Conservation (phyloP, 2,113 vertebrate species). For the Eidolon helvum region DNA sequence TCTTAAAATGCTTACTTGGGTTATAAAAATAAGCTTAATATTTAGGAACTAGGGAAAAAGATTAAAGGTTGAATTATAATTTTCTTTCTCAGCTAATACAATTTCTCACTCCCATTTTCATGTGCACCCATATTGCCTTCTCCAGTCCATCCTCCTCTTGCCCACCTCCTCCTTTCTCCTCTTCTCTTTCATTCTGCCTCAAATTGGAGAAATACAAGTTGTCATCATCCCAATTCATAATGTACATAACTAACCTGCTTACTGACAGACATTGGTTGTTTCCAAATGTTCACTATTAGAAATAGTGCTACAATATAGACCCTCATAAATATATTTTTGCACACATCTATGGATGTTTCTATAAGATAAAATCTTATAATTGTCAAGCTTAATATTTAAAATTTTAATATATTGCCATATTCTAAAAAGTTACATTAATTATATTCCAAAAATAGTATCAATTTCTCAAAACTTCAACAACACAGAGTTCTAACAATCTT, state of each 20-base stretch:
- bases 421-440: neutral
- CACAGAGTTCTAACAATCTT: neutral
- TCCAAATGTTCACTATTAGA: neutral
- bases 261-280: neutral
- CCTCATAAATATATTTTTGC: neutral
- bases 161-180: neutral
- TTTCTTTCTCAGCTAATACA: neutral
- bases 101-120: neutral
- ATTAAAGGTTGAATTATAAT: neutral
- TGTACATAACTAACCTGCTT: neutral
- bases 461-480: slow-evolving; percentile 27
- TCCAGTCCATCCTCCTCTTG: neutral
- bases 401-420: neutral
- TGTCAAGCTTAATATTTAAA: neutral
- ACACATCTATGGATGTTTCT: neutral
- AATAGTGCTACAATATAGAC: neutral
- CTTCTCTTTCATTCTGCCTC: neutral
- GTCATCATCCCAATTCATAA: neutral
- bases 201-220: neutral
- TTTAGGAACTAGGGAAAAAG: neutral
- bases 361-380: neutral
- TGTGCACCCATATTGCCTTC: neutral
- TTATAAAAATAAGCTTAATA: neutral
- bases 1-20: neutral
- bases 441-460: neutral